Evolutionary conservation across 2,113 vertebrate species (phyloP), one percentile per base, ranked within the genome.

Genomic region (Falcunculus frontatus): DNA sequence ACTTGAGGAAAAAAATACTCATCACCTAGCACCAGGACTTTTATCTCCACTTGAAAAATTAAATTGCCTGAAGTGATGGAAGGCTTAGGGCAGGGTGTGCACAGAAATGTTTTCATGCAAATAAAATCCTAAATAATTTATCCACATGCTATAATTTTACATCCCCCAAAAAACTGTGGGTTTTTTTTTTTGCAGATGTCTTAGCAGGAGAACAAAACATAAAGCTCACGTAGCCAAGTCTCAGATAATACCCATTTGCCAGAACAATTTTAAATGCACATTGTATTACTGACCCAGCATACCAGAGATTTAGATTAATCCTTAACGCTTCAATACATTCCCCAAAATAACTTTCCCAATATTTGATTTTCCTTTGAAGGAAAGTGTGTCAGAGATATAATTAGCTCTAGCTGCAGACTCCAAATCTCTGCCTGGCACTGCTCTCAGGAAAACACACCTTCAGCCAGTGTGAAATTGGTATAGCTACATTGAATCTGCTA

Each of bases 281-380:
- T 23, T 89, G 35, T 74, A 83, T 84, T 91, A 93, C 67, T 70
- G 67, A 73, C 74, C 67, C 74, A 35, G 74, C 67, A 83, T 42
- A 83, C 18, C 62, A 79, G 21, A 42, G 53, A 76, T 46, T 84
- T 67, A 70, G 63, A 95, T 87, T 91, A 80, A 94, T 90, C 75
- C 62, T 90, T 85, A 87, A 69, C 0, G 1, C 67, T 88, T 83
- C 74, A 80, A 39, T 89, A 76, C 47, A 70, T 84, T 25, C 63
- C 59, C 47, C 46, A 62, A 82, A 95, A 93, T 89, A 92, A 83
- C 72, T 77, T 91, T 50, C 68, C 78, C 82, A 86, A 50, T 86
- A 93, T 90, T 91, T 80, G 47, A 93, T 93, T 94, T 90, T 80
- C 59, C 72, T 90, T 91, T 91, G 76, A 91, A 83, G 78, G n/a